Base-by-base conservation (phyloP, 2,888 invertebrate species). In the Dolichopus griseipennis region DNA sequence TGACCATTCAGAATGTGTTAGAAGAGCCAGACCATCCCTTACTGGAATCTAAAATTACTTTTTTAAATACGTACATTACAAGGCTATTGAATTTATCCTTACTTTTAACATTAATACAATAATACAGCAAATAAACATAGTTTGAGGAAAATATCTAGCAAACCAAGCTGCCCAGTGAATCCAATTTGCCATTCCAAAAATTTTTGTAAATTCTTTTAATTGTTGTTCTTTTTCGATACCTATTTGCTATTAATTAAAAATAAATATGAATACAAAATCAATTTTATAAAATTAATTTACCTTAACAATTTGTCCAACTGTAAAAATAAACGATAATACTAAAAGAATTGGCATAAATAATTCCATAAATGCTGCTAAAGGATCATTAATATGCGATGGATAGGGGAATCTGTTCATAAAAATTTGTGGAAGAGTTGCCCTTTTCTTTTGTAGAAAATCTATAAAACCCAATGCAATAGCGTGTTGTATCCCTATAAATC, bases 141-240 rank as follows among this genome's bases (percentile, higher is more conserved):
- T 27, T 27, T 27, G 27, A 27, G 27, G 27, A 27, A 27, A 27
- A 27, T 5, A 20, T 21, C 12, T 63, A 22, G 88, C 83, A 79
- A 92, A 93, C 92, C 94, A 94, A 1, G 93, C 92, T 0, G 85
- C 78, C 93, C 95, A 95, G 75, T 94, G 90, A 72, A 93, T 81
- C 89, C 91, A 92, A 67, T 89, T 89, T 52, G 88, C 85, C 34
- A 95, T 81, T 2, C 95, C 95, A 90, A 94, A 93, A 81, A 95
- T 92, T 83, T 93, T 93, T 91, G 95, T 91, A 0, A 92, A 88
- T 84, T 95, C 94, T 90, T 94, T 80, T 3, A 88, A 75, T 68
- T 85, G 83, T 67, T 83, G 82, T 73, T 89, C 88, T 75, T 88
- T 88, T 75, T 88, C 88, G 64, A 82, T 79, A 0, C 86, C 84